Evolutionary conservation across 2,888 invertebrate genomes (phyloP), one percentile per base, ranked within the genome.

Genomic region (Dugesia japonica): DNA sequence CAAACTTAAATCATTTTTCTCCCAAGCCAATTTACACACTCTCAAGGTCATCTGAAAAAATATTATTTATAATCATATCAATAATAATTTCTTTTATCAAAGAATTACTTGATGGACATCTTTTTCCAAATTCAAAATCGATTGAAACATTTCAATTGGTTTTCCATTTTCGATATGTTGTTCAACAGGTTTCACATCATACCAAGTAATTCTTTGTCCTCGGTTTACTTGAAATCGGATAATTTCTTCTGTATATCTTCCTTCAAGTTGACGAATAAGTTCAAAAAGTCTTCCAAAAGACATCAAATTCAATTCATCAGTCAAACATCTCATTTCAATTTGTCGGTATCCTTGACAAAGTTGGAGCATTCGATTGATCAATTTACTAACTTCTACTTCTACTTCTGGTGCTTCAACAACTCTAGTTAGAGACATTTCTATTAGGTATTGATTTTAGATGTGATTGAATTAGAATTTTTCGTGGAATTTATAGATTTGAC

Each of bases 141-240:
- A 9, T 56, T 56, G 56, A 20, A 56, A 20, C 4, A 56, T 56
- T 23, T 56, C 56, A 56, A 4, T 56, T n/a, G 56, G 56, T 23
- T 56, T 56, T 20, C 9, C 56, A 7, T n/a, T n/a, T 56, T 56
- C 56, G 23, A 56, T 56, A 23, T 56, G n/a, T n/a, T n/a, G n/a
- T 4, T 56, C 56, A n/a, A 56, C 56, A 9, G 56, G 56, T 56
- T 56, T 56, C 4, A 56, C 23, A 23, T 56, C 56, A n/a, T 20
- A 56, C 56, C 56, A 56, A 20, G 56, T 56, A 56, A 56, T 56
- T n/a, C n/a, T 56, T 56, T 56, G 56, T 13, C 56, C 56, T n/a
- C 56, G 56, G 17, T 7, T 20, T 4, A 56, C 23, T 56, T 56
- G 56, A n/a, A 56, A 56, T 56, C 56, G 56, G 17, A 56, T 56